A percentile compares a stretch with the other conserved stretches of the same genome.
Conservation (phyloP, 2,888 invertebrate species). For the Drosophila trichaetosa region DNA sequence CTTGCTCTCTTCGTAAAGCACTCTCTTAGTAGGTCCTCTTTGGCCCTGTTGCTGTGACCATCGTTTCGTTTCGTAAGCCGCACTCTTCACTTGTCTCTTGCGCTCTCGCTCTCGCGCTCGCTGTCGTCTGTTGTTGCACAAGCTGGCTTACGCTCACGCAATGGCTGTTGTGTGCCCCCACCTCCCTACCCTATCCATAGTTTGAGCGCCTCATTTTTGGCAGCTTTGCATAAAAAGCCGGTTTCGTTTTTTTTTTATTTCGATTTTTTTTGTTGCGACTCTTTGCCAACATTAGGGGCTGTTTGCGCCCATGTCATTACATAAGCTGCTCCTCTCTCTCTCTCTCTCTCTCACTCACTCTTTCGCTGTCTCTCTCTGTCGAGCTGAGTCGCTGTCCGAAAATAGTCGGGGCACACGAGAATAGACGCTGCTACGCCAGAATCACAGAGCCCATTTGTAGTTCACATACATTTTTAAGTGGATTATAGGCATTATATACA, state of each 20-base stretch:
- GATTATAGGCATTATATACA: constrained; percentile 4
- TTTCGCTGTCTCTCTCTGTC: constrained; percentile 1
- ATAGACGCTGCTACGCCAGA: constrained; percentile 37
- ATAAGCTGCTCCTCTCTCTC: constrained; percentile 44
- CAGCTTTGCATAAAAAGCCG: constrained; percentile 78
- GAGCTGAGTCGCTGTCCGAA: constrained; percentile 37
- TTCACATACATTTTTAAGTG: constrained; percentile 5
- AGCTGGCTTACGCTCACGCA: constrained; percentile 73
- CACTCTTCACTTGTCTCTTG: constrained; percentile 26
- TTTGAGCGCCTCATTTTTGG: constrained; percentile 46
- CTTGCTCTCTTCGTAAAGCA: neutral
- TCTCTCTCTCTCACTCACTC: constrained; percentile 3
- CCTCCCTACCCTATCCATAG: neutral
- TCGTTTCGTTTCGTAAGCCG: constrained; percentile 20
- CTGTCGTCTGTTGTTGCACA: constrained; percentile 59
- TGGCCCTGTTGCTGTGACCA: constrained; percentile 48
- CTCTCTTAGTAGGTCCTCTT: constrained; percentile 42
- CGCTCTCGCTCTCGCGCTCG: constrained; percentile 23
- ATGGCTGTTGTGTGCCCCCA: constrained; percentile 30
- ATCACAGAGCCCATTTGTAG: constrained; percentile 21
- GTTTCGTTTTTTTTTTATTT: constrained; percentile 44
- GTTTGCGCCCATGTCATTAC: constrained; percentile 58
- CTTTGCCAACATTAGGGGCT: constrained; percentile 66
- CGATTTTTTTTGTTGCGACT: constrained; percentile 14
- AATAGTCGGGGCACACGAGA: constrained; percentile 47